Evolutionary conservation across 2,113 vertebrate species (phyloP).

Genomic region (Coracopsis vasa): DNA sequence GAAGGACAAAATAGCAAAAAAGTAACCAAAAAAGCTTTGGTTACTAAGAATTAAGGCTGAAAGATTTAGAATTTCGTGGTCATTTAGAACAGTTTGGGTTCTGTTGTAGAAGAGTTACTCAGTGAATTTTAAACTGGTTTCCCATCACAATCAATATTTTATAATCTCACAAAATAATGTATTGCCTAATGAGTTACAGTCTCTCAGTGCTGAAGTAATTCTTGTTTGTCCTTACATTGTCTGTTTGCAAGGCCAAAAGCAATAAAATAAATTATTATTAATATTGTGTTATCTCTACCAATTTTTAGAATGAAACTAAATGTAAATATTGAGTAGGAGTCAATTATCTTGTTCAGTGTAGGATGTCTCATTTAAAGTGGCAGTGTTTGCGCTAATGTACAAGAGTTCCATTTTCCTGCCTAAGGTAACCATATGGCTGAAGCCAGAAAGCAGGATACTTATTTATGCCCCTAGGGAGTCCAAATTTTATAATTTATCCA

Average conservation of each 20-base stretch:
- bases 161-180: not conserved
- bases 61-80: not conserved
- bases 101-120: not conserved
- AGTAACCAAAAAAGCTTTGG: too few species aligned
- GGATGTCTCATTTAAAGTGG: not conserved
- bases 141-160: not conserved
- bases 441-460: not conserved
- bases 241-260: not conserved
- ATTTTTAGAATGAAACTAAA: not conserved
- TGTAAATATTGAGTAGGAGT: not conserved
- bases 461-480: not conserved
- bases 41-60: not conserved
- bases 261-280: not conserved
- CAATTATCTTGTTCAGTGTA: not conserved
- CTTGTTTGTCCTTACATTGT: not conserved
- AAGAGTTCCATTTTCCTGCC: not conserved
- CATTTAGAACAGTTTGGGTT: not conserved
- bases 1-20: not conserved
- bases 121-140: not conserved
- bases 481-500: not conserved
- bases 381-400: not conserved
- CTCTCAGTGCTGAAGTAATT: not conserved
- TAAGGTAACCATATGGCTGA: not conserved
- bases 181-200: not conserved
- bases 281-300: not conserved